Percentiles rank a stretch among this genome's conserved stretches.
These are phyloP conservation scores for Chlorospingus flavigularis DNA, from an alignment of 2,797 vertebrate genomes.

Conservation along the genomic window DNA sequence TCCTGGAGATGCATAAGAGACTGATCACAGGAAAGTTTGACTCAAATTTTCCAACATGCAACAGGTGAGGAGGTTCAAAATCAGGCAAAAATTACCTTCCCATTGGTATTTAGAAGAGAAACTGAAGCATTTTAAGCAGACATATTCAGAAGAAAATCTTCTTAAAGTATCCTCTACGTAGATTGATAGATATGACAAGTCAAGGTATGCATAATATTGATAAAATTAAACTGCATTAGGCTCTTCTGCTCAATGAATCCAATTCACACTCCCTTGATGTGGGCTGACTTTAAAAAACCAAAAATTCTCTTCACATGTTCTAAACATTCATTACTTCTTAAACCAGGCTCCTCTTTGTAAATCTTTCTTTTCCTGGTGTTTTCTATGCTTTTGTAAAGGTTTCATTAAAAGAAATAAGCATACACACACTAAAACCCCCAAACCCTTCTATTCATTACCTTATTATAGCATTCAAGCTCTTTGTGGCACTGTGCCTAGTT, in stretches of 20 bases:
- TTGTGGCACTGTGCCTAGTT: constrained; percentile 71
- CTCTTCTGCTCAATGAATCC: not conserved
- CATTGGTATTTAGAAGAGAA: not conserved
- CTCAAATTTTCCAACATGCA: not conserved
- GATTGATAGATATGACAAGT: constrained; percentile 46
- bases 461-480: constrained; percentile 65
- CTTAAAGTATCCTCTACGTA: constrained; percentile 18
- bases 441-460: constrained; percentile 27
- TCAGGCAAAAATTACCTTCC: not conserved
- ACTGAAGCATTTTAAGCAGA: not conserved
- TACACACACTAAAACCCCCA: not conserved
- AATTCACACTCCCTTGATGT: not conserved
- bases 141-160: constrained; percentile 46
- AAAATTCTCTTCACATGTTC: not conserved
- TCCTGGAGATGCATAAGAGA: not conserved
- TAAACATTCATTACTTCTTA: not conserved
- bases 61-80: not conserved
- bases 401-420: constrained; percentile 32
- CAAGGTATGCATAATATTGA: not conserved
- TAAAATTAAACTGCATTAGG: not conserved
- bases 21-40: not conserved
- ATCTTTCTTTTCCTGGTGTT: not conserved
- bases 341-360: not conserved
- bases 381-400: not conserved
- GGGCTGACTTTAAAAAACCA: not conserved